Base-by-base conservation (phyloP, 23 tunicate species). In the Diplosoma virens region DNA sequence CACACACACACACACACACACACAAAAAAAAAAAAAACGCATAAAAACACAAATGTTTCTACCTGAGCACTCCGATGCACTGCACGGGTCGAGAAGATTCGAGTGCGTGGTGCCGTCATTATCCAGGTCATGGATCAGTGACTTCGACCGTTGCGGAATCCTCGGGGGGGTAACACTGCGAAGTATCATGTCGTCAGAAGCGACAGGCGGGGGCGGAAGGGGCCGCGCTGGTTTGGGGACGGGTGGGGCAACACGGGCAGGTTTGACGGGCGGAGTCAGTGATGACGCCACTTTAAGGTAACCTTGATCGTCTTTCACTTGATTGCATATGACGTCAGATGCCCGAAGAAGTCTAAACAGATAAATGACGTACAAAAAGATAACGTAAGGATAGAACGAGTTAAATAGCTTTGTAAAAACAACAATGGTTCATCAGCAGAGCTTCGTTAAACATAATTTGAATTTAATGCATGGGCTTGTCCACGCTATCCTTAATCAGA, bases 231-330 rank as follows among this genome's bases (percentile, higher is more conserved):
- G 80, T 23, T 22, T 16, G 22, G 87, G 87, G 3, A 82, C 53
- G 0, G 87, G 81, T 20, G 87, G 87, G 28, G 87, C 87, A 47
- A 47, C 72, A 17, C 87, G 66, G 4, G 66, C 54, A 0, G 79
- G 79, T 71, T 71, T 81, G 17, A 30, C 25, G 17, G 50, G 27
- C 25, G 69, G 69, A 11, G 61, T 17, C 9, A 52, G 66, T 54
- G 78, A 81, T 67, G 82, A 77, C 22, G 82, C 50, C 89, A 84
- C 77, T 1, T 67, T 77, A 24, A 84, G 78, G 71, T 84, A 84
- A 14, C 89, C 89, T 30, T 84, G 82, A 60, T 84, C 89, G 71
- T 84, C 89, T 35, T 30, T 67, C 53, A 45, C 11, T 0, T 37
- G 7, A 16, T 67, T 53, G 53, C 82, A 84, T 16, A 84, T 77